Evolutionary conservation across 1,140 invertebrate genomes (phyloP).

Genomic region (Eulimnadia texana): DNA sequence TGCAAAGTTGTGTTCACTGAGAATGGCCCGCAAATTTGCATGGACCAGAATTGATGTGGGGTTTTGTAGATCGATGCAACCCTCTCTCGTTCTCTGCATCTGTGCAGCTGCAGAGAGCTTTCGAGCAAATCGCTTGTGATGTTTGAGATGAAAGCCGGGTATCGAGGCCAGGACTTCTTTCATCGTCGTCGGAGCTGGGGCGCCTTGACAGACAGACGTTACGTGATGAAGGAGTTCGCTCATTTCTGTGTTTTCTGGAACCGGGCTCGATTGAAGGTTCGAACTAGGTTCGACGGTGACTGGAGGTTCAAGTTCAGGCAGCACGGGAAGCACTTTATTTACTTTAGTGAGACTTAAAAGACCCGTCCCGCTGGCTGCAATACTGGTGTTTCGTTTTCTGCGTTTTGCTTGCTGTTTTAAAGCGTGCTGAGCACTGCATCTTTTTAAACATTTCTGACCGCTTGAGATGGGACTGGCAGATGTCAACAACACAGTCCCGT

Average conservation of each 20-base stretch:
- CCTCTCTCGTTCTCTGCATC: constrained; percentile 78
- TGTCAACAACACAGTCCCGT: background rate
- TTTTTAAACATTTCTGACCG: background rate
- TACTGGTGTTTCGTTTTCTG: constrained; percentile 55
- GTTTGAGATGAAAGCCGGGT: constrained; percentile 66
- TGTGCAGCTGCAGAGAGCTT: constrained; percentile 79
- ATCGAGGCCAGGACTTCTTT: constrained; percentile 73
- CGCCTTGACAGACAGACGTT: too few species aligned
- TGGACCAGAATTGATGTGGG: constrained; percentile 91
- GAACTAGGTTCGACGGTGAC: too few species aligned
- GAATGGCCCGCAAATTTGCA: constrained; percentile 69
- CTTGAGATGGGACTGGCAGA: background rate
- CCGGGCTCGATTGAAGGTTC: too few species aligned
- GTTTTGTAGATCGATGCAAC: constrained; percentile 86
- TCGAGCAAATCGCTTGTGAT: constrained; percentile 56
- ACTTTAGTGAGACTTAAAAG: background rate
- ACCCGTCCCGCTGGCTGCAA: constrained; percentile 41
- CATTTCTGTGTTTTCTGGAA: constrained; percentile 33
- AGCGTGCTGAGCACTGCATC: constrained; percentile 40
- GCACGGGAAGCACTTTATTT: background rate
- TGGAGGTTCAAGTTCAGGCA: constrained; percentile 1
- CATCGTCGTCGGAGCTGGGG: constrained; percentile 39
- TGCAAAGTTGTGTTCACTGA: constrained; percentile 77
- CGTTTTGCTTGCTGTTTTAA: constrained; percentile 61
- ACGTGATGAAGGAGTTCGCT: constrained; percentile 23